Percentiles rank a stretch among this genome's conserved stretches.
These are phyloP conservation scores for Neuroterus valhalla DNA, from an alignment of 1,140 invertebrate species.

Conservation along the genomic window DNA sequence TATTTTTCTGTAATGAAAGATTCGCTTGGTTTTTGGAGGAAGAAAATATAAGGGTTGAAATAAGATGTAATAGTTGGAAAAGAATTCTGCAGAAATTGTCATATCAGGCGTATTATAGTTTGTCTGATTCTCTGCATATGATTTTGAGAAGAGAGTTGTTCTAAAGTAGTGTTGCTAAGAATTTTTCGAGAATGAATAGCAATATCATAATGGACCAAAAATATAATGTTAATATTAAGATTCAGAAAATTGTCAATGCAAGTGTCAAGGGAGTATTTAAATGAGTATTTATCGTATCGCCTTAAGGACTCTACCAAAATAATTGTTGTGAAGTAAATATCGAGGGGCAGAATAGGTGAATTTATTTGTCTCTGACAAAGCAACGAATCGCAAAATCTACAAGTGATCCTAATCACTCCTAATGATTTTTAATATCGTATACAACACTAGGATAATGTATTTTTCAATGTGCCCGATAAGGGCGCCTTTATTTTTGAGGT, in stretches of 20 bases:
- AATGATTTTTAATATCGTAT: not conserved
- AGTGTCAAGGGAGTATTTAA: not conserved
- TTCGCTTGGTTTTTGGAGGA: not conserved
- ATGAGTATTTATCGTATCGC: conserved; percentile 7
- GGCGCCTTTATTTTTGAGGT: conserved; percentile 9
- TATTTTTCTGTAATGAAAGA: conserved; percentile 32
- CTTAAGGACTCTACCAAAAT: not conserved
- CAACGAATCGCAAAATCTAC: not conserved
- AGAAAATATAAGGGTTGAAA: not conserved
- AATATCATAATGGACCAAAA: conserved; percentile 41
- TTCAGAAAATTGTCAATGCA: not conserved
- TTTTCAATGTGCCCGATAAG: not conserved
- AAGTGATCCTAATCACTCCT: not conserved
- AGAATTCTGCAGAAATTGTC: not conserved
- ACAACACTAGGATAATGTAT: conserved; percentile 12
- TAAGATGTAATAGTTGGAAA: not conserved
- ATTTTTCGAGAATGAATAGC: conserved; percentile 28
- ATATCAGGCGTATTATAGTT: not conserved
- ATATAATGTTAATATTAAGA: conserved; percentile 35
- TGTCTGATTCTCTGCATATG: not conserved
- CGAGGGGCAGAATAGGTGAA: not conserved
- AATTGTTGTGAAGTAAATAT: not conserved
- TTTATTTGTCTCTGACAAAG: conserved; percentile 1
- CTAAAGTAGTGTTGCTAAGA: conserved; percentile 29
- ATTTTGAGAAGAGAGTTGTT: conserved; percentile 22